A percentile compares a stretch with the other conserved stretches of the same genome.
Evolutionary conservation across 2,113 vertebrate species (phyloP).

Genomic region (Tragelaphus imberbis): DNA sequence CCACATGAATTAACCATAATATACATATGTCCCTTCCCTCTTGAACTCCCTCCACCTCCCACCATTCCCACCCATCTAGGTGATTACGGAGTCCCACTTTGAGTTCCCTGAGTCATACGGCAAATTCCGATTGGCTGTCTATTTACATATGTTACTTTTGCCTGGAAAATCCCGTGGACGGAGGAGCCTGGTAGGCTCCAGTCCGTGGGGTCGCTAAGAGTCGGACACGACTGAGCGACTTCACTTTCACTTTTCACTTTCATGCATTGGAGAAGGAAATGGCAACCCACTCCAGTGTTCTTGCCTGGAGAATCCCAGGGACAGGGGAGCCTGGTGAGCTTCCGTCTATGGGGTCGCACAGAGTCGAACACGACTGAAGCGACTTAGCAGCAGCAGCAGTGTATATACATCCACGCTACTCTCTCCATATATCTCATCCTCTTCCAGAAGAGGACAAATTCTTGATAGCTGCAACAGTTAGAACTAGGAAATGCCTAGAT

Average conservation of each 20-base stretch:
- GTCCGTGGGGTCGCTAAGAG: too few species aligned
- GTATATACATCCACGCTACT: background rate
- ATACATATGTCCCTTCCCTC: background rate
- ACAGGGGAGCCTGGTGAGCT: too few species aligned
- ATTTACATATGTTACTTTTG: background rate
- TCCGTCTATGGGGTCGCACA: too few species aligned
- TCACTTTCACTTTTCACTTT: too few species aligned
- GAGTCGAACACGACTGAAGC: too few species aligned
- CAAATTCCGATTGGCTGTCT: background rate
- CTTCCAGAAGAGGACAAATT: background rate
- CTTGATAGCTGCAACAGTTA: background rate
- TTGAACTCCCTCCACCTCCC: background rate
- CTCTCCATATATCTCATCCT: background rate
- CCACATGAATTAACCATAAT: background rate
- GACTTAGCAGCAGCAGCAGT: too few species aligned
- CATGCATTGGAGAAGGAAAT: too few species aligned
- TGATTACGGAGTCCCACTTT: background rate
- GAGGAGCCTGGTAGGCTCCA: too few species aligned
- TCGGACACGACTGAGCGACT: too few species aligned
- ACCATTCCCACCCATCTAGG: background rate
- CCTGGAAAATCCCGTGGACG: too few species aligned
- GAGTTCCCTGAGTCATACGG: background rate
- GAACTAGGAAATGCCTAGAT: background rate
- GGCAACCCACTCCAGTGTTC: too few species aligned
- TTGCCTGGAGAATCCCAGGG: too few species aligned